These are phyloP conservation scores for Seladonia tumulorum DNA, from an alignment of 2,888 invertebrate genomes.

Conservation along the genomic window DNA sequence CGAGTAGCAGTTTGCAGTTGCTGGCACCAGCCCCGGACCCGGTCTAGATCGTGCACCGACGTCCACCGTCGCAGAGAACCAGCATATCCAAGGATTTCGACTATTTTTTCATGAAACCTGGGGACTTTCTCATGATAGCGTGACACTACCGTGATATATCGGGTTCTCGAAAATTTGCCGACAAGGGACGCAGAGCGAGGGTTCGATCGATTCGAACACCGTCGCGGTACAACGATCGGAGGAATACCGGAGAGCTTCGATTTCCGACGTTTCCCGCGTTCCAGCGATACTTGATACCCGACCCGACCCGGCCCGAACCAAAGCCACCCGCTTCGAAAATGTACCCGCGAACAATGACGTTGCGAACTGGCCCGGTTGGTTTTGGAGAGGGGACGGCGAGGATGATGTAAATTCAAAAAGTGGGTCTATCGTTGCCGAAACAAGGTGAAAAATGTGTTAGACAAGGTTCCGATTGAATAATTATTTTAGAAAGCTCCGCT, in stretches of 20 bases:
- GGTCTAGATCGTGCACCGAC: constrained; percentile 71
- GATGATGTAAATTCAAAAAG: background rate
- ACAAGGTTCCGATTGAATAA: no score
- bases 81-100: constrained; percentile 36
- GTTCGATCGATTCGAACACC: background rate
- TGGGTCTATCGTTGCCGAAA: background rate
- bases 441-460: no score
- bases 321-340: no score
- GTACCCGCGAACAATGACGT: background rate
- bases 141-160: background rate
- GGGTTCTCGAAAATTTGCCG: background rate
- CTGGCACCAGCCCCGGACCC: constrained; percentile 82
- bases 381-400: background rate
- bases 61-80: background rate
- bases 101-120: constrained; percentile 67
- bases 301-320: background rate
- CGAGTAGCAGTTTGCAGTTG: constrained; percentile 82
- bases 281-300: background rate
- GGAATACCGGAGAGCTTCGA: constrained; percentile 1
- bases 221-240: background rate
- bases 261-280: background rate
- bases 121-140: background rate
- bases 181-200: background rate
- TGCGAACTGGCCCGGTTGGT: background rate
- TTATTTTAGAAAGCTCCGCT: no score